Percentiles rank a stretch among this genome's conserved stretches.
These are phyloP conservation scores for Carapus acus DNA, from an alignment of 2,797 vertebrate species.

Conservation along the genomic window DNA sequence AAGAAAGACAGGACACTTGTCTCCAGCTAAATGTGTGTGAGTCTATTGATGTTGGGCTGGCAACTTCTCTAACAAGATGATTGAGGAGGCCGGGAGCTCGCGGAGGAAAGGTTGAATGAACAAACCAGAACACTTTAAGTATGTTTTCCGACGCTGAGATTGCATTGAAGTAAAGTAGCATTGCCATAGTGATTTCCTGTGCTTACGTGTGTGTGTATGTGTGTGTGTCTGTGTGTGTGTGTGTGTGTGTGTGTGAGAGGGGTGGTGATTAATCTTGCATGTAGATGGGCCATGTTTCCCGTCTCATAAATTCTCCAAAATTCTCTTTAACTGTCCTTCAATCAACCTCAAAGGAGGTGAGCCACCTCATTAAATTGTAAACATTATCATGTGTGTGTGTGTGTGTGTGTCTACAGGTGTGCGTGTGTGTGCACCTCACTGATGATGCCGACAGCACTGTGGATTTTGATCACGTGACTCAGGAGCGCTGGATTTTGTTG, in stretches of 20 bases:
- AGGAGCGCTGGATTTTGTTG: slow-evolving; percentile 75
- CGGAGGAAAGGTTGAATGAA: slow-evolving; percentile 34
- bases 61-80: slow-evolving; percentile 44
- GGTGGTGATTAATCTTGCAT: too few relatives aligned
- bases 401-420: neutral
- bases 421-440: slow-evolving; percentile 74
- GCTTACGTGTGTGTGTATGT: slow-evolving; percentile 1
- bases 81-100: slow-evolving; percentile 39
- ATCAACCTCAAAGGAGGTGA: too few relatives aligned
- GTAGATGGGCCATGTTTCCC: too few relatives aligned
- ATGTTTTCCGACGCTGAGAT: slow-evolving; percentile 35
- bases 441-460: slow-evolving; percentile 82
- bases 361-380: too few relatives aligned
- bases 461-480: slow-evolving; percentile 85
- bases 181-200: slow-evolving; percentile 8
- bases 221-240: neutral
- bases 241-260: too few relatives aligned
- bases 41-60: slow-evolving; percentile 23
- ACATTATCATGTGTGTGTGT: neutral
- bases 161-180: neutral
- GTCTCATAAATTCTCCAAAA: too few relatives aligned
- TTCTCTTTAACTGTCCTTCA: too few relatives aligned
- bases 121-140: slow-evolving; percentile 34
- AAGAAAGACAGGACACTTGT: slow-evolving; percentile 59
- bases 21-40: slow-evolving; percentile 16